These are phyloP conservation scores for Protonemura montana DNA, from an alignment of 2,888 invertebrate genomes.

Conservation along the genomic window DNA sequence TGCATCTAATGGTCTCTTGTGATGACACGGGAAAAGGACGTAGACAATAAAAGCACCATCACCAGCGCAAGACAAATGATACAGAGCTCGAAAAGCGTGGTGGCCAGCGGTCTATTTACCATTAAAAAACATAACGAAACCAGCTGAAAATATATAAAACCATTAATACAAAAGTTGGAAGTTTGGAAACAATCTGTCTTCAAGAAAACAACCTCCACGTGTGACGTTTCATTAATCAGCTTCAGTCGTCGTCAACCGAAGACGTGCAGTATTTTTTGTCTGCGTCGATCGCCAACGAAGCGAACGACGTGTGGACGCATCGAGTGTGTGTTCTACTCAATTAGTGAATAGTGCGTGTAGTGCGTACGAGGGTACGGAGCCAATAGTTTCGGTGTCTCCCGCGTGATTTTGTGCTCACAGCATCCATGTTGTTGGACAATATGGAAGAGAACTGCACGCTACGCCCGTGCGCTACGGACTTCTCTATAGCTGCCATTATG, in stretches of 20 bases:
- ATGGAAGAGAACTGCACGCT: conserved; percentile 50
- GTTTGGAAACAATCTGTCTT: conserved; percentile 35
- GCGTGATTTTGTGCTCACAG: neutral
- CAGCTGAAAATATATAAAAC: neutral
- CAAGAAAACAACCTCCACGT: neutral
- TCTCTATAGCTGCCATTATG: conserved; percentile 96
- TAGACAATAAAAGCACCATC: conserved; percentile 32
- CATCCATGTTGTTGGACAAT: conserved; percentile 44
- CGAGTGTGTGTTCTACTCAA: neutral
- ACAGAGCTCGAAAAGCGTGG: neutral
- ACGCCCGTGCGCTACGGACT: conserved; percentile 89
- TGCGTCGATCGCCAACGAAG: neutral
- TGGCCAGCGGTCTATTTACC: conserved; percentile 14
- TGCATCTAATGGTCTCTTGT: neutral
- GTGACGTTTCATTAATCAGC: conserved; percentile 19
- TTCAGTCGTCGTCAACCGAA: conserved; percentile 24
- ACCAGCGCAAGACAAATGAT: conserved; percentile 32
- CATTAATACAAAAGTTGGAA: conserved; percentile 31
- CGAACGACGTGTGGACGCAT: neutral
- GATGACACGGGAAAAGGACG: conserved; percentile 34
- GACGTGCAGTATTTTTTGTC: neutral
- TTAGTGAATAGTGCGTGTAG: conserved; percentile 30
- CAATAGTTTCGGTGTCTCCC: neutral
- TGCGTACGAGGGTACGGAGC: neutral
- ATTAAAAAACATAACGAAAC: conserved; percentile 14